Evolutionary conservation across 2,797 vertebrate genomes (phyloP).

Genomic region (Hoplostethus atlanticus): DNA sequence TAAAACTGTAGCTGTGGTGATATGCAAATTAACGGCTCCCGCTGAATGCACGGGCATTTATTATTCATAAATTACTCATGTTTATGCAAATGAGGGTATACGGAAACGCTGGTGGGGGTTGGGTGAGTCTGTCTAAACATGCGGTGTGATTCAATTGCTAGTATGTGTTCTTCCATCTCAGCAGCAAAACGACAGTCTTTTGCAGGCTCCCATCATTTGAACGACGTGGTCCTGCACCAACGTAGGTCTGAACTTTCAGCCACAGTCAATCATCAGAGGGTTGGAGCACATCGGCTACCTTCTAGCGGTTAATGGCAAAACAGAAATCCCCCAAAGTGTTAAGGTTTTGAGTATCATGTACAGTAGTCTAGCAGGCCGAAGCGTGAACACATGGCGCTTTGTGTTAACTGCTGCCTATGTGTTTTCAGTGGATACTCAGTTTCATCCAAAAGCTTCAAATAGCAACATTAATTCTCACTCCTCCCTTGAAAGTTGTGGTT

Average conservation of each 20-base stretch:
- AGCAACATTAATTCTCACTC: too few relatives aligned
- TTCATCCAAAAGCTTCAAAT: too few relatives aligned
- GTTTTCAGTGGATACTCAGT: too few relatives aligned
- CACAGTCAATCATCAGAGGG: too few relatives aligned
- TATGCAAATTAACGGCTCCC: slow-evolving; percentile 94
- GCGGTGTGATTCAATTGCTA: slow-evolving; percentile 67
- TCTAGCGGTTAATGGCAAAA: too few relatives aligned
- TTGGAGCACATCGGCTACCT: too few relatives aligned
- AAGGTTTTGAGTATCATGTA: too few relatives aligned
- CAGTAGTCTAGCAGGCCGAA: too few relatives aligned
- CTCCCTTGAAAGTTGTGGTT: too few relatives aligned
- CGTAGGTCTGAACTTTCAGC: slow-evolving; percentile 19
- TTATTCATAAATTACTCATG: slow-evolving; percentile 98
- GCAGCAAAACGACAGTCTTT: slow-evolving; percentile 13
- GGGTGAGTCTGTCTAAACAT: slow-evolving; percentile 72
- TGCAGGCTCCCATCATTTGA: slow-evolving; percentile 34
- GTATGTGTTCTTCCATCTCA: slow-evolving; percentile 12
- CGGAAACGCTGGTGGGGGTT: slow-evolving; percentile 78
- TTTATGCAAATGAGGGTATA: slow-evolving; percentile 93
- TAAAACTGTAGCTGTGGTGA: slow-evolving; percentile 91
- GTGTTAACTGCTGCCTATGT: too few relatives aligned
- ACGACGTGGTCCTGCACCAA: slow-evolving; percentile 5
- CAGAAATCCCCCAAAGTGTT: too few relatives aligned
- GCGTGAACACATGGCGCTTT: too few relatives aligned
- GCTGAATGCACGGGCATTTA: slow-evolving; percentile 93